Evolutionary conservation across 2,888 invertebrate genomes (phyloP).

Genomic region (Eupsilia transversa): DNA sequence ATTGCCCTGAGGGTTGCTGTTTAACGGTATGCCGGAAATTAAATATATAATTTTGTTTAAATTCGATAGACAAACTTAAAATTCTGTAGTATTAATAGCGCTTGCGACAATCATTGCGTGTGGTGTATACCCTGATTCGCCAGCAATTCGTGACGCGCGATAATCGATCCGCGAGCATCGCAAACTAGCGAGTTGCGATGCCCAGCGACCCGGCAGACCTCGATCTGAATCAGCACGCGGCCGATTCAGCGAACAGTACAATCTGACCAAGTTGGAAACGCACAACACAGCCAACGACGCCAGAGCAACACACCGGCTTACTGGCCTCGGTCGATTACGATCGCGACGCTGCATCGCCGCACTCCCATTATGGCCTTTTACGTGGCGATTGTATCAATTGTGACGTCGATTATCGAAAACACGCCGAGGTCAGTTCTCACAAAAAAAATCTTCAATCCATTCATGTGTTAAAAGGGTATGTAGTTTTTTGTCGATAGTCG

Average conservation of each 20-base stretch:
- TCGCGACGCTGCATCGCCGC: conserved; percentile 78
- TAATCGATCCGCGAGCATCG: conserved; percentile 81
- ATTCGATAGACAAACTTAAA: conserved; percentile 14
- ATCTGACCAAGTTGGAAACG: conserved; percentile 79
- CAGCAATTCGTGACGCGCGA: conserved; percentile 77
- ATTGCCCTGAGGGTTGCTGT: conserved; percentile 75
- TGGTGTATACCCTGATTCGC: conserved; percentile 72
- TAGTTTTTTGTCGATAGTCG: conserved; percentile 72
- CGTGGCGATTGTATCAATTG: conserved; percentile 83
- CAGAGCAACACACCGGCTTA: conserved; percentile 65
- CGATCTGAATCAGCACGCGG: conserved; percentile 87
- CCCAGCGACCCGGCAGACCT: conserved; percentile 83
- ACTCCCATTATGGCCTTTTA: conserved; percentile 83
- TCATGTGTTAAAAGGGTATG: conserved; percentile 78
- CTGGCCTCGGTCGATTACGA: conserved; percentile 75
- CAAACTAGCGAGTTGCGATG: conserved; percentile 73
- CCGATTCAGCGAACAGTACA: conserved; percentile 79
- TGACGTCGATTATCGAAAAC: conserved; percentile 82
- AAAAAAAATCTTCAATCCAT: conserved; percentile 77
- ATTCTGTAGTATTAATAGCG: conserved; percentile 58
- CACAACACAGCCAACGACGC: conserved; percentile 66
- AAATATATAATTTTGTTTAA: conserved; percentile 46
- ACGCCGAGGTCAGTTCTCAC: conserved; percentile 81
- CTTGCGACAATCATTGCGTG: conserved; percentile 68
- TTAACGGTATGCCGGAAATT: conserved; percentile 39